A percentile compares a stretch with the other conserved stretches of the same genome.
Conservation (phyloP, 30 jellyfish, hydroid and myxozoan genomes). For the Clytia hemisphaerica region DNA sequence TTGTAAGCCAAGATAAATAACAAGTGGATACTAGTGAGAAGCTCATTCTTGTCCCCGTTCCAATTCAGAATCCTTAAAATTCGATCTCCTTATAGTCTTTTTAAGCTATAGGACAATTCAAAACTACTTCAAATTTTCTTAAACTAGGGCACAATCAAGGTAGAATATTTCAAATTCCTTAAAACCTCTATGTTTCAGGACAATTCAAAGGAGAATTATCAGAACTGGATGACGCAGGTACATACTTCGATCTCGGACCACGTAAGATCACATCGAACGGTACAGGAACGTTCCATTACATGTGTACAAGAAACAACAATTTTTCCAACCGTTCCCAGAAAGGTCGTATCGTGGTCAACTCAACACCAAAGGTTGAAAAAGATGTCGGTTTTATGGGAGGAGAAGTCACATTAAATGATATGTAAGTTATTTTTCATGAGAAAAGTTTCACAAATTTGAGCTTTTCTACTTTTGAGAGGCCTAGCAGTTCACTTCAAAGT, state of each 20-base stretch:
- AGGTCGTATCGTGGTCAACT: constrained; percentile 60
- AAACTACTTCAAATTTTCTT: no score
- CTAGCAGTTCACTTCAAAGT: no score
- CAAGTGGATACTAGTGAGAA: no score
- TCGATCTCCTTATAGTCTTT: no score
- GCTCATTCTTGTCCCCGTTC: no score
- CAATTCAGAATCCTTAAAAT: no score
- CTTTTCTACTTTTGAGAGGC: no score
- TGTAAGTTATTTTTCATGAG: constrained; percentile 26
- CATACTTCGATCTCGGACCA: constrained; percentile 84
- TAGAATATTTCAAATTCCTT: no score
- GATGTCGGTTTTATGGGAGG: constrained; percentile 88
- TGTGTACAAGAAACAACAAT: constrained; percentile 84
- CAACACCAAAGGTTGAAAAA: constrained; percentile 30
- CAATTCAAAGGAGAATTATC: constrained; percentile 81
- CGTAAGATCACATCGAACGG: constrained; percentile 62
- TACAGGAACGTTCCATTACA: constrained; percentile 63
- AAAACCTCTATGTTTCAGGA: constrained; percentile 49
- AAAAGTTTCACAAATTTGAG: no score
- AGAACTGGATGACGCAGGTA: constrained; percentile 93
- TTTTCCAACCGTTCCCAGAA: constrained; percentile 86
- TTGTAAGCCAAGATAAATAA: no score
- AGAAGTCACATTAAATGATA: constrained; percentile 35
- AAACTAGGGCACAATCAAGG: no score
- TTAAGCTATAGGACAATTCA: no score